Conservation (phyloP, 2,797 vertebrate species). For the Pantherophis alleghaniensis region DNA sequence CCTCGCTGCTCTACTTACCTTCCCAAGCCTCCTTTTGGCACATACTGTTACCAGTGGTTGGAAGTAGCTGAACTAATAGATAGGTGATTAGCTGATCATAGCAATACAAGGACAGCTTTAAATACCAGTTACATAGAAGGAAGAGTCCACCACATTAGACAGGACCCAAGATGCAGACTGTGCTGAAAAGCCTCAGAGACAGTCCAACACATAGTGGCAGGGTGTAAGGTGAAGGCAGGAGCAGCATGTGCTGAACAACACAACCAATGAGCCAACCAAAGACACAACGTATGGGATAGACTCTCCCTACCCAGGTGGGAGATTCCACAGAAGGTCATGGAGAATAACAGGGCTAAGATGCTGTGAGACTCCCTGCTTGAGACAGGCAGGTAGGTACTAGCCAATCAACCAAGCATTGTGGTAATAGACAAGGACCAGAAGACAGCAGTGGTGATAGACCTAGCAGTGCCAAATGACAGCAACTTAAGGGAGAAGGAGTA, state of each 20-base stretch:
- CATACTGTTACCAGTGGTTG: not conserved
- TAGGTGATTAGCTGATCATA: not conserved
- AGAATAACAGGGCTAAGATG: not conserved
- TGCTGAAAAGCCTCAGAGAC: not conserved
- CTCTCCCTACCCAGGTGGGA: not conserved
- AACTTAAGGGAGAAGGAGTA: not conserved
- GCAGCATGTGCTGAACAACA: not conserved
- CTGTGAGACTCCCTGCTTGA: not conserved
- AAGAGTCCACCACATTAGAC: not conserved
- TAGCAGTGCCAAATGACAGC: not conserved
- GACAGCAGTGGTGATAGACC: not conserved
- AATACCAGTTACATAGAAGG: not conserved
- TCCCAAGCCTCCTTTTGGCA: no score
- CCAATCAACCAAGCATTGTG: not conserved
- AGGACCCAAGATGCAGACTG: not conserved
- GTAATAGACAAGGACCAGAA: not conserved
- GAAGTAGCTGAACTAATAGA: not conserved
- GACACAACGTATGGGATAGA: not conserved
- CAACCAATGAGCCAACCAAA: not conserved
- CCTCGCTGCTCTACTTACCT: no score
- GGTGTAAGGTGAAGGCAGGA: not conserved
- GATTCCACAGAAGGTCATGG: not conserved
- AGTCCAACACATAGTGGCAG: not conserved
- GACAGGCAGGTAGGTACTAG: not conserved
- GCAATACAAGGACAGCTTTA: not conserved